Evolutionary conservation across 1,140 invertebrate genomes (phyloP).

Genomic region (Rhynchophorus ferrugineus): DNA sequence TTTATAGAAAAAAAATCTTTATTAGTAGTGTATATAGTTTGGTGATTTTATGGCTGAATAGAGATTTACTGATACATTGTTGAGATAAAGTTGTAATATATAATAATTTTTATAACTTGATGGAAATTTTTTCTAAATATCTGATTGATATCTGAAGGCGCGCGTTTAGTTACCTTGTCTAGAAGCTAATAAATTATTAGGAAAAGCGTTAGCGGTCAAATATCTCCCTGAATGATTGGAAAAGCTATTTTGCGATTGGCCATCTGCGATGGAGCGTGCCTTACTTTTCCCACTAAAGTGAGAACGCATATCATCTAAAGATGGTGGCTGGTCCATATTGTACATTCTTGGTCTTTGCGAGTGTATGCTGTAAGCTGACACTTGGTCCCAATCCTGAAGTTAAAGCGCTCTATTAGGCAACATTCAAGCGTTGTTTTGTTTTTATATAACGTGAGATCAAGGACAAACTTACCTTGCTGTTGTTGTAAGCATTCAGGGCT

Average conservation of each 20-base stretch:
- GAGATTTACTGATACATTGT: too few species aligned
- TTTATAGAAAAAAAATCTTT: too few species aligned
- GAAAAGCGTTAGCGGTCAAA: conserved; percentile 57
- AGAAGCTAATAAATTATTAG: conserved; percentile 67
- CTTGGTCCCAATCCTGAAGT: conserved; percentile 90
- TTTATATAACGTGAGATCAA: too few species aligned
- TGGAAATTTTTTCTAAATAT: too few species aligned
- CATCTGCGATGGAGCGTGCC: conserved; percentile 67
- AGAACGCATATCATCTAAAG: conserved; percentile 58
- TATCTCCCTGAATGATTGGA: conserved; percentile 71
- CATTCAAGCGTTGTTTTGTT: too few species aligned
- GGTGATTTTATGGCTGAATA: too few species aligned
- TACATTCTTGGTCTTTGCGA: conserved; percentile 79
- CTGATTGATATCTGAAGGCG: too few species aligned
- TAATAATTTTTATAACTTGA: too few species aligned
- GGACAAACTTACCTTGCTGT: conserved; percentile 60
- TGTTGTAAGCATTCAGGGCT: conserved; percentile 67
- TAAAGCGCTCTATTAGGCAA: conserved; percentile 3
- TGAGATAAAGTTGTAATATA: too few species aligned
- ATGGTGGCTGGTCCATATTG: conserved; percentile 53
- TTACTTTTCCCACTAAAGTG: conserved; percentile 51
- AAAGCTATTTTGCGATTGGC: conserved; percentile 79
- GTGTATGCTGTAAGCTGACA: conserved; percentile 82
- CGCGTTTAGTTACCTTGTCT: conserved; percentile 64
- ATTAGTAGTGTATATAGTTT: too few species aligned